Percentiles rank a stretch among this genome's conserved stretches.
Conservation (phyloP, 2,888 invertebrate genomes). For the Metellina segmentata region DNA sequence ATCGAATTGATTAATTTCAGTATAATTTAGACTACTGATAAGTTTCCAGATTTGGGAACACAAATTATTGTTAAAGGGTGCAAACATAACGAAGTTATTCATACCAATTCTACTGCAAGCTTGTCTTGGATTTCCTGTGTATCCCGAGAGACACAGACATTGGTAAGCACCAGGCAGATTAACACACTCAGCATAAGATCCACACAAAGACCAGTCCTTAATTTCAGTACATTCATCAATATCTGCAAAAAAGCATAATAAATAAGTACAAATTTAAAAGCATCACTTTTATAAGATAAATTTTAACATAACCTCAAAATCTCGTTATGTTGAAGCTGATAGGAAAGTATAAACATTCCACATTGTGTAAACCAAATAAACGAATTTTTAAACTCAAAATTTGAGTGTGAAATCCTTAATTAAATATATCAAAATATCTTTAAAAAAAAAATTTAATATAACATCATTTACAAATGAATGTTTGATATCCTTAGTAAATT, state of each 20-base stretch:
- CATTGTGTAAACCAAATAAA: too few species aligned
- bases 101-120: constrained; percentile 78
- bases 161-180: constrained; percentile 92
- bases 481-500: not conserved
- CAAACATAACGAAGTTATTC: not conserved
- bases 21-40: too few species aligned
- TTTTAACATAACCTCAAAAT: constrained; percentile 22
- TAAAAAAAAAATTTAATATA: not conserved
- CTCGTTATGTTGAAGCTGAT: not conserved
- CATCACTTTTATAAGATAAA: not conserved
- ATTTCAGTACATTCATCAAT: constrained; percentile 91
- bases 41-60: too few species aligned
- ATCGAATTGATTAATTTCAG: too few species aligned
- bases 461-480: not conserved
- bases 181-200: constrained; percentile 92
- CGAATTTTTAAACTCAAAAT: too few species aligned
- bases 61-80: not conserved
- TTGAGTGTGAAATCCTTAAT: too few species aligned
- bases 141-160: constrained; percentile 90
- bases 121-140: constrained; percentile 80
- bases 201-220: constrained; percentile 95
- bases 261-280: not conserved
- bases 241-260: constrained; percentile 82
- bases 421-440: too few species aligned
- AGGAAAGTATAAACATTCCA: too few species aligned